Conservation (phyloP, 2,113 vertebrate genomes). For the Rhagologus leucostigma region DNA sequence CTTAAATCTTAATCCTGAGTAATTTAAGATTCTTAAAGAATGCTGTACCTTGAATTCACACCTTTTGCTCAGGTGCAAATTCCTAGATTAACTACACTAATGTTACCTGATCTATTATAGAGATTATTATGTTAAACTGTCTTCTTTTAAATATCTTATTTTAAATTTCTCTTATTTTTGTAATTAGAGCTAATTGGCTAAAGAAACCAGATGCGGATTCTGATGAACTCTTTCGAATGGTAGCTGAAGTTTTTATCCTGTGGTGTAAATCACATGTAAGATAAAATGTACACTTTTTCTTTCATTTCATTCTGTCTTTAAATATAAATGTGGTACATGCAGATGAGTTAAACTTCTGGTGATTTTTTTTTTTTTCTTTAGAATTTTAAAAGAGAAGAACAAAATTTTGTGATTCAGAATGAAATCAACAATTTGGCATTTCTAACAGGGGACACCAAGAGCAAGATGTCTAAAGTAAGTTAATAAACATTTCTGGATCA, state of each 20-base stretch:
- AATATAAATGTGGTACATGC: background rate
- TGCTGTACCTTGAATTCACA: background rate
- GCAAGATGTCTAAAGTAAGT: constrained; percentile 98
- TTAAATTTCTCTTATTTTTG: constrained; percentile 5
- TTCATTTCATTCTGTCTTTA: background rate
- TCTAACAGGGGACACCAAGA: constrained; percentile 96
- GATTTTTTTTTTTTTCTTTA: constrained; percentile 40
- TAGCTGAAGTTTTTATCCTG: constrained; percentile 96
- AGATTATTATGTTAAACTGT: background rate
- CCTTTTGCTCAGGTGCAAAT: background rate
- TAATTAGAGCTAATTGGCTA: constrained; percentile 89
- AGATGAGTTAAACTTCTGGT: background rate
- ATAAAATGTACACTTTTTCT: background rate
- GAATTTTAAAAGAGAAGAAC: constrained; percentile 99
- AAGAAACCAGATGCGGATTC: constrained; percentile 92
- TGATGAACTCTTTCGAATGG: constrained; percentile 96
- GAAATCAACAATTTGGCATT: constrained; percentile 99
- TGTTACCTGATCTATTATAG: background rate
- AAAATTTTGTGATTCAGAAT: constrained; percentile 99
- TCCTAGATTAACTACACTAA: background rate
- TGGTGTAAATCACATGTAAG: constrained; percentile 99
- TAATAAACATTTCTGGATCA: background rate
- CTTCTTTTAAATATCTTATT: background rate
- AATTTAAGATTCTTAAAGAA: background rate
- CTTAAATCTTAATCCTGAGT: background rate